Percentiles rank a stretch among this genome's conserved stretches.
These are phyloP conservation scores for Phthorimaea operculella DNA, from an alignment of 1,140 invertebrate species.

Conservation along the genomic window DNA sequence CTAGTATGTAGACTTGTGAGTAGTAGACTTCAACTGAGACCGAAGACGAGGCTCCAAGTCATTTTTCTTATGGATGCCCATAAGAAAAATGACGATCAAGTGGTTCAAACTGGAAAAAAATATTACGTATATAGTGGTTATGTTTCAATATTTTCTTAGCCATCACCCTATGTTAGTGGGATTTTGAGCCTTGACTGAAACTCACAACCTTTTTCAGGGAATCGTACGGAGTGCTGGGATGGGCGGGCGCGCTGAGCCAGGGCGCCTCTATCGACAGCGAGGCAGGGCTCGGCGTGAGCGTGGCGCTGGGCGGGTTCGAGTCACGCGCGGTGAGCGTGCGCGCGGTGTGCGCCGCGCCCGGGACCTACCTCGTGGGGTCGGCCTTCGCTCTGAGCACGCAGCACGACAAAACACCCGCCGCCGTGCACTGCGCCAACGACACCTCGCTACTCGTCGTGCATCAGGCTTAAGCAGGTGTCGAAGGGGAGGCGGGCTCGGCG, in stretches of 20 bases:
- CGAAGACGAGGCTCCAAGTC: too few relatives aligned
- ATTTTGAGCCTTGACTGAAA: too few relatives aligned
- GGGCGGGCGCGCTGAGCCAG: conserved; percentile 47
- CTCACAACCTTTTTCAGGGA: conserved; percentile 27
- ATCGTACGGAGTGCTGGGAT: conserved; percentile 41
- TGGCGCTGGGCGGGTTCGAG: conserved; percentile 42
- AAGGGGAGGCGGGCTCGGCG: conserved; percentile 28
- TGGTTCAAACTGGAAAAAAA: too few relatives aligned
- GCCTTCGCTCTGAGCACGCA: conserved; percentile 37
- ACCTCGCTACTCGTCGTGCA: conserved; percentile 52
- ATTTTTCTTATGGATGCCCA: too few relatives aligned
- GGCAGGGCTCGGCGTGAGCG: conserved; percentile 40
- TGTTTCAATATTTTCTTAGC: too few relatives aligned
- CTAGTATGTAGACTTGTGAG: too few relatives aligned
- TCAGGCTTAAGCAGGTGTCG: conserved; percentile 28
- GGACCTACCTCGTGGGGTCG: conserved; percentile 54
- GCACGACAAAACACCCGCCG: conserved; percentile 20
- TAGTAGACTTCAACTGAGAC: too few relatives aligned
- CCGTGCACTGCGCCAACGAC: conserved; percentile 39
- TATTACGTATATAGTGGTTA: too few relatives aligned
- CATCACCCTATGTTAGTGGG: too few relatives aligned
- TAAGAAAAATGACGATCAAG: too few relatives aligned
- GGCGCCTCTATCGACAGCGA: conserved; percentile 27
- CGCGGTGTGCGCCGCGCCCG: conserved; percentile 50
- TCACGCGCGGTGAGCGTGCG: conserved; percentile 24